Evolutionary conservation across 2,113 vertebrate species (phyloP).

Genomic region (Callorhinus ursinus): DNA sequence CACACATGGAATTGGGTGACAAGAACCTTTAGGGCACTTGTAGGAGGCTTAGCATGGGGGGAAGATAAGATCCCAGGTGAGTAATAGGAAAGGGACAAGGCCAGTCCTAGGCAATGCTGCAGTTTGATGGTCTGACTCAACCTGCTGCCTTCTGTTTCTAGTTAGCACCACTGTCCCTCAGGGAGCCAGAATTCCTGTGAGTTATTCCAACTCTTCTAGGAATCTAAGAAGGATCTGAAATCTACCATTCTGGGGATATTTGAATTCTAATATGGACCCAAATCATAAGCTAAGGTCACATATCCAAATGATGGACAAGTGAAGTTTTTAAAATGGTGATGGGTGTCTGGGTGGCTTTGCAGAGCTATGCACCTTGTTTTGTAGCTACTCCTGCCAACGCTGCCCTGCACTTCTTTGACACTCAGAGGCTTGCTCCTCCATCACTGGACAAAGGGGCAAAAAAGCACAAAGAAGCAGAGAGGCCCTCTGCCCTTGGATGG

Average conservation of each 20-base stretch:
- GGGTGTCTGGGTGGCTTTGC: not conserved
- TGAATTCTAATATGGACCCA: not conserved
- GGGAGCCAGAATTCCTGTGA: not conserved
- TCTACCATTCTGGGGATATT: not conserved
- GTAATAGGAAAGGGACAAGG: not conserved
- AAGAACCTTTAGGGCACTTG: not conserved
- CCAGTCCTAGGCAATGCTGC: not conserved
- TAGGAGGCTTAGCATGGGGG: not conserved
- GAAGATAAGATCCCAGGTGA: not conserved
- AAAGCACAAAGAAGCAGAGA: not conserved
- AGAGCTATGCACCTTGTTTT: not conserved
- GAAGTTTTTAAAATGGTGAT: not conserved
- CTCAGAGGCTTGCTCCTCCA: not conserved
- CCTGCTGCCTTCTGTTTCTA: not conserved
- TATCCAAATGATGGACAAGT: not conserved
- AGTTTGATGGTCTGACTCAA: not conserved
- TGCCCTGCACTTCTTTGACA: not conserved
- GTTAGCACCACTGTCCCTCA: not conserved
- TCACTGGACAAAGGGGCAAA: not conserved
- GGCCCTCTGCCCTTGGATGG: not conserved
- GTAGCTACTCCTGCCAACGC: not conserved
- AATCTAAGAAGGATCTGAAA: not conserved
- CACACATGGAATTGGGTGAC: not conserved
- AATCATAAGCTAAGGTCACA: not conserved
- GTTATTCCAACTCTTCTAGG: not conserved